These are phyloP conservation scores for Zaprionus vittiger DNA, from an alignment of 1,140 invertebrate genomes.

Conservation along the genomic window DNA sequence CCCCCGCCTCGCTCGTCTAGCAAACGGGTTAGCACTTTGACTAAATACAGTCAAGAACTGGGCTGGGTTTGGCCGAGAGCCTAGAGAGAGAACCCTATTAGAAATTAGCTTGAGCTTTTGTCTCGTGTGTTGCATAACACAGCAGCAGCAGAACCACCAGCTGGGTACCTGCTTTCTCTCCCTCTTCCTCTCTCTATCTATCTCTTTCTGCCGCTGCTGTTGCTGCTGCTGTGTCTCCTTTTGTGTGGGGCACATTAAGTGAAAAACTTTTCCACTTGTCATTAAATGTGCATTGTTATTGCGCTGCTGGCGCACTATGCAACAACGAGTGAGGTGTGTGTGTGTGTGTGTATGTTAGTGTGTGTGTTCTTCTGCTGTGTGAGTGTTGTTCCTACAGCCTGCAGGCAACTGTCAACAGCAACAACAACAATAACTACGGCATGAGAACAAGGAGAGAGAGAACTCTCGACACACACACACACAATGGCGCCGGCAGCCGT, in stretches of 20 bases:
- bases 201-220: neutral
- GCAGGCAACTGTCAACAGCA: conserved; percentile 36
- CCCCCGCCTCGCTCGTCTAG: neutral
- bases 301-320: conserved; percentile 52
- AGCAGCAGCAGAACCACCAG: conserved; percentile 18
- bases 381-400: conserved; percentile 28
- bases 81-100: conserved; percentile 53
- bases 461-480: neutral
- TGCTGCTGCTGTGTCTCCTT: conserved; percentile 25
- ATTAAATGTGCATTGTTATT: conserved; percentile 80
- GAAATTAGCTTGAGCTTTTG: conserved; percentile 47
- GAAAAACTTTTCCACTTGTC: conserved; percentile 81
- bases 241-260: conserved; percentile 75
- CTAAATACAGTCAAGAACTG: conserved; percentile 60
- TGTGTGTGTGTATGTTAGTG: neutral
- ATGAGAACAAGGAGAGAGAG: neutral
- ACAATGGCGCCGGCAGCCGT: conserved; percentile 53
- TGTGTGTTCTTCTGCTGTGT: conserved; percentile 36
- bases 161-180: conserved; percentile 11
- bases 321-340: neutral
- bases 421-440: conserved; percentile 28
- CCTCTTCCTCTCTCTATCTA: neutral
- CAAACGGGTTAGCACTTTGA: conserved; percentile 27
- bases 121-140: conserved; percentile 65
- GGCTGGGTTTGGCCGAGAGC: conserved; percentile 29